Base-by-base conservation (phyloP, 2,888 invertebrate species). In the Xestia ashworthii region DNA sequence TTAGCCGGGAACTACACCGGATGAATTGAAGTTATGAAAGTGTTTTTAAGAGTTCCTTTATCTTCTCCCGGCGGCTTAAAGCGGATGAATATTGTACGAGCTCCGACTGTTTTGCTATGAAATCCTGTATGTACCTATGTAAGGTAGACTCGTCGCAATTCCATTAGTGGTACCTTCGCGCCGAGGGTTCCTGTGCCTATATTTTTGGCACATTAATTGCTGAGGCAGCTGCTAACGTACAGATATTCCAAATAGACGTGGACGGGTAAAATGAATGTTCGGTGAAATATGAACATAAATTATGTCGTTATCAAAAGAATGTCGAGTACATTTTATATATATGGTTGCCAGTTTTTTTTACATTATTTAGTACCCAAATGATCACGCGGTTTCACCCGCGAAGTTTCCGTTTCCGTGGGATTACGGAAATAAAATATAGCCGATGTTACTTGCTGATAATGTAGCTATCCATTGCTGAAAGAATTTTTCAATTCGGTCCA, bases 21-120 rank as follows among this genome's bases (percentile, higher is more conserved):
- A 84, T 89, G 76, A 87, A 87, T 81, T 84, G 82, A 74, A 83
- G 86, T 83, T 87, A 88, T 87, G 89, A 86, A 88, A 86, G 89
- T 88, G 80, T 89, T 89, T 88, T 82, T 81, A 85, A 87, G 87
- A 85, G 89, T 84, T 79, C 79, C 88, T 87, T 83, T 86, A 87
- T 87, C 68, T 83, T 73, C 70, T 86, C 76, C 68, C 71, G 64
- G 80, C 66, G 82, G 87, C 82, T 85, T 81, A 55, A 81, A 73
- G 65, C 16, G 72, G 64, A 89, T 88, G 83, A 89, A 89, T 89
- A 88, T 86, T 88, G 83, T 89, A 88, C 38, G 68, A 84, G 71
- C 76, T 74, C 75, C 66, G 78, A 80, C 67, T 79, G 71, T 80
- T 79, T 74, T 76, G 71, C 71, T 84, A 84, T 82, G 71, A 86